These are phyloP conservation scores for Spilogale gracilis DNA, from an alignment of 2,113 vertebrate genomes.

Conservation along the genomic window DNA sequence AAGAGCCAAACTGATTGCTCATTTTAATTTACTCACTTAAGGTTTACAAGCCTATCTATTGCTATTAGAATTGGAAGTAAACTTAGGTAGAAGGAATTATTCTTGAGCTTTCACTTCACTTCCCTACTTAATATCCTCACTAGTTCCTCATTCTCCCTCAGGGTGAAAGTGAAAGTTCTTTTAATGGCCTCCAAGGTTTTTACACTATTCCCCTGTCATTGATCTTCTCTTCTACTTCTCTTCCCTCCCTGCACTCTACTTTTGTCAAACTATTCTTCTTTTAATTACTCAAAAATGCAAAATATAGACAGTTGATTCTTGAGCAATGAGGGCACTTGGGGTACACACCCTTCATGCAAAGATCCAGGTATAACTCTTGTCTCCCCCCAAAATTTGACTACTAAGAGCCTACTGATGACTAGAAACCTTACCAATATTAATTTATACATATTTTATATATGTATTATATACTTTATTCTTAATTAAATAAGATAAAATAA, in stretches of 20 bases:
- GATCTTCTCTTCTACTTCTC: not conserved
- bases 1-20: not conserved
- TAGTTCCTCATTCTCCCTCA: not conserved
- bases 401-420: not conserved
- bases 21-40: constrained; percentile 16
- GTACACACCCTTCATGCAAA: not conserved
- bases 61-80: not conserved
- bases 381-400: not conserved
- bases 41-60: not conserved
- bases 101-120: not conserved
- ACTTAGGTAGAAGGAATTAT: constrained; percentile 37
- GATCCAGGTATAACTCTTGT: not conserved
- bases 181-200: not conserved
- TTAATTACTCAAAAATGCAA: not conserved
- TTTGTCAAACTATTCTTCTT: not conserved
- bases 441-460: not conserved
- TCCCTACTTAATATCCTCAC: not conserved
- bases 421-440: not conserved
- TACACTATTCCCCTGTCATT: not conserved
- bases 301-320: not conserved
- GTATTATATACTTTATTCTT: not conserved
- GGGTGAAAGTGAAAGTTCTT: not conserved
- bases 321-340: not conserved
- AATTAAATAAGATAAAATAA: not conserved
- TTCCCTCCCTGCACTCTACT: not conserved